phyloP scores from a whole-genome alignment of 1,140 invertebrate species.

The Cephus cinctus region DNA sequence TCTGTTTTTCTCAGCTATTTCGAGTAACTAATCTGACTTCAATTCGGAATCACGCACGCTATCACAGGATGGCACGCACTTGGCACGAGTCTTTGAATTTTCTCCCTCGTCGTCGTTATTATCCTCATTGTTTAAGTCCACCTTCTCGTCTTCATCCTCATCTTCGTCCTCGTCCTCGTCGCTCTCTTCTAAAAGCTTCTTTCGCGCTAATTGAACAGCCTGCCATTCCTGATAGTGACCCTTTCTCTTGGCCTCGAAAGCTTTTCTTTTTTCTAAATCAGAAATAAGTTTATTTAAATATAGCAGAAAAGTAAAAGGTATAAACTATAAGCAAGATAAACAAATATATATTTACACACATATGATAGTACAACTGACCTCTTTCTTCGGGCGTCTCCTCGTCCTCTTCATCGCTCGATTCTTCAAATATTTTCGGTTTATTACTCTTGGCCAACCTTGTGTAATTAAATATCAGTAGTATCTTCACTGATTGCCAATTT shows the following conservation, averaged over 20 bases:
- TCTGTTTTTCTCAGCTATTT: constrained; percentile 25
- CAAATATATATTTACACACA: constrained; percentile 1
- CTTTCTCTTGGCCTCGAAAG: constrained; percentile 90
- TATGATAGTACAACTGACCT: constrained; percentile 46
- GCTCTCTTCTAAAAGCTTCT: constrained; percentile 86
- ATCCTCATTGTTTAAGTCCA: constrained; percentile 49
- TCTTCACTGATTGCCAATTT: too few relatives aligned
- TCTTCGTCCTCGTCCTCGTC: constrained; percentile 79
- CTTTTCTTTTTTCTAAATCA: constrained; percentile 70
- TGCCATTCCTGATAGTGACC: constrained; percentile 97
- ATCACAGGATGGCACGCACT: constrained; percentile 50
- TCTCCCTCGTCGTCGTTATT: constrained; percentile 81
- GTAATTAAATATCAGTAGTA: constrained; percentile 9
- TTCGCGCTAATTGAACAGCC: constrained; percentile 85
- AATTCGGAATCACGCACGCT: constrained; percentile 36
- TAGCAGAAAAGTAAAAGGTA: constrained; percentile 13
- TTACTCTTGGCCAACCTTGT: constrained; percentile 59
- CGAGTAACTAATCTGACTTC: constrained; percentile 23
- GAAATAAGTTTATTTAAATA: constrained; percentile 28
- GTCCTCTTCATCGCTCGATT: constrained; percentile 65
- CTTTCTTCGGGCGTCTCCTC: constrained; percentile 64
- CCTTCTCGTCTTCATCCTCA: constrained; percentile 60
- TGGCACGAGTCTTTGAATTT: constrained; percentile 32
- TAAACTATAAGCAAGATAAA: neutral
- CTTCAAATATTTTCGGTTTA: constrained; percentile 60